These are phyloP conservation scores for Pandion haliaetus DNA, from an alignment of 2,113 vertebrate species.

Conservation along the genomic window DNA sequence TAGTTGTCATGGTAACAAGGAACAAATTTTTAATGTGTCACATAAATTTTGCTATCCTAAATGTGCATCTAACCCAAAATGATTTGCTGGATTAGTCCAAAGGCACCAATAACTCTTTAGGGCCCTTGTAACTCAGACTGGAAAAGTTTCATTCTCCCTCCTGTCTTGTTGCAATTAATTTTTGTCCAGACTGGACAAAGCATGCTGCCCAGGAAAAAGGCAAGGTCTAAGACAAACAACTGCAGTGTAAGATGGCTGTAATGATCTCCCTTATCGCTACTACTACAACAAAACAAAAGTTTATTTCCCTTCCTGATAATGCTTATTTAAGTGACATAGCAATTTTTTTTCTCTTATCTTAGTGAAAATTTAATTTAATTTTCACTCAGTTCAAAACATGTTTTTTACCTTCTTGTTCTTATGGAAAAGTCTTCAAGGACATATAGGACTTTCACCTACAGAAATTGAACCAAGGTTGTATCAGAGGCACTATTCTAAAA, in stretches of 20 bases:
- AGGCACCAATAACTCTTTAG: neutral
- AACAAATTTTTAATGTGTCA: neutral
- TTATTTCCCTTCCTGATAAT: neutral
- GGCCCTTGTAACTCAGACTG: neutral
- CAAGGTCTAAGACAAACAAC: neutral
- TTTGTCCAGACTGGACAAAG: neutral
- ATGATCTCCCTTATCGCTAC: neutral
- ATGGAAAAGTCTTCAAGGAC: neutral
- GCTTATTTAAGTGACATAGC: neutral
- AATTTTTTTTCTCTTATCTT: neutral
- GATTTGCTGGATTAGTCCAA: neutral
- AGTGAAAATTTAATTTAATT: neutral
- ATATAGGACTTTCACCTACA: neutral
- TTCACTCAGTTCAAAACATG: neutral
- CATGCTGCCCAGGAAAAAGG: neutral
- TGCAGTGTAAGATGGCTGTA: neutral
- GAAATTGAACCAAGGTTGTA: neutral
- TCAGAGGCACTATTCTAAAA: neutral
- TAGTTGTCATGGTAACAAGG: neutral
- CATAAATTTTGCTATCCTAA: neutral
- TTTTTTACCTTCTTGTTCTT: neutral
- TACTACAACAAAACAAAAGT: neutral
- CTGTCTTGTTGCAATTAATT: neutral
- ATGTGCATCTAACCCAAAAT: neutral
- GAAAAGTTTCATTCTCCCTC: neutral